These are phyloP conservation scores for Steinernema feltiae DNA, from an alignment of 1,140 invertebrate genomes.

Conservation along the genomic window DNA sequence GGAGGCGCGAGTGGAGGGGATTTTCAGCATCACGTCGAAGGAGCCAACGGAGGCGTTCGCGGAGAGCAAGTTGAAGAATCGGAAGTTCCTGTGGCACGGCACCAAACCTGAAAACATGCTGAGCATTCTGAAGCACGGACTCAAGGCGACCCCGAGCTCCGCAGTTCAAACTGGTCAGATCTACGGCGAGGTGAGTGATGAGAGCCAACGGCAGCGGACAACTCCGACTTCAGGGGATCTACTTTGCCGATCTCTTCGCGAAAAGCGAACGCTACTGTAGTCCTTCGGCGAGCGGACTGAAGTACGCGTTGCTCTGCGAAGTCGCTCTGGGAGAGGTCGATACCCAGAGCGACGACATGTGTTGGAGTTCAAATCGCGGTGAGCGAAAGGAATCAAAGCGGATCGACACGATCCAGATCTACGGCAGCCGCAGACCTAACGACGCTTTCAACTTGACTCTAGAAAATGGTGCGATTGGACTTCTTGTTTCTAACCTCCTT, in stretches of 20 bases:
- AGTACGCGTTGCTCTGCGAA: slow-evolving; percentile 39
- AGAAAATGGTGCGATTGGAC: background rate
- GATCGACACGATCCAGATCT: background rate
- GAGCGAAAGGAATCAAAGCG: background rate
- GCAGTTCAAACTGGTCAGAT: slow-evolving; percentile 27
- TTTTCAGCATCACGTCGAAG: slow-evolving; percentile 24
- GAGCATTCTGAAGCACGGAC: slow-evolving; percentile 34
- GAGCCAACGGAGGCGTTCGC: slow-evolving; percentile 16
- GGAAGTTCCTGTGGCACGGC: slow-evolving; percentile 40
- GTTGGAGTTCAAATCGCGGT: background rate
- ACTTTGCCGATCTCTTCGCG: slow-evolving; percentile 36
- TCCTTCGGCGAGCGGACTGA: slow-evolving; percentile 18
- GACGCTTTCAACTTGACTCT: background rate
- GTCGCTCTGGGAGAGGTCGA: slow-evolving; percentile 10
- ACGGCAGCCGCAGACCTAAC: background rate
- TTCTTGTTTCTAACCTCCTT: background rate
- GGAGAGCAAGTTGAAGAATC: slow-evolving; percentile 21
- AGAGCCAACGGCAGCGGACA: too few species aligned
- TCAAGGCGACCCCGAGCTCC: slow-evolving; percentile 27
- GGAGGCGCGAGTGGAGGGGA: background rate
- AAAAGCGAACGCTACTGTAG: slow-evolving; percentile 37
- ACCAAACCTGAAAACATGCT: slow-evolving; percentile 35
- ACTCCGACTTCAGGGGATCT: slow-evolving; percentile 43
- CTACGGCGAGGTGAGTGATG: slow-evolving; percentile 32
- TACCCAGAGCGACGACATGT: background rate